Conservation (phyloP, 2,797 vertebrate species). For the Gambusia yucatana region DNA sequence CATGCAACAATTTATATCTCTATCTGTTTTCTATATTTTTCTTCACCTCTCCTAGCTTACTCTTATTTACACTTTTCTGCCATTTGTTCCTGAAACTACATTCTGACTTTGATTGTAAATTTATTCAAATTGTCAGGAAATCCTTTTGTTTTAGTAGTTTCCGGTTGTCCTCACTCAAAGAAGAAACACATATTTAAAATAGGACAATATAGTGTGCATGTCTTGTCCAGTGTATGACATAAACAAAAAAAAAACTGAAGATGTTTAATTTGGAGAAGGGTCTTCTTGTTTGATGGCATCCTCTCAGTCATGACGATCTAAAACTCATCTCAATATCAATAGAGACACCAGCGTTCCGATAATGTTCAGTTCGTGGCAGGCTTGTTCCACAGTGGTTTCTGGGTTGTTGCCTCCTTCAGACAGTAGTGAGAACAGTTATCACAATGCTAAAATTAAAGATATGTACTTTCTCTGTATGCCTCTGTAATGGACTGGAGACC, state of each 20-base stretch:
- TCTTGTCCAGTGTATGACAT: background rate
- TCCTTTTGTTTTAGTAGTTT: background rate
- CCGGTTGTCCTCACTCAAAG: background rate
- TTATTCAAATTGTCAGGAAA: background rate
- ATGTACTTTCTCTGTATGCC: background rate
- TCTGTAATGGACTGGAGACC: background rate
- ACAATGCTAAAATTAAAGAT: background rate
- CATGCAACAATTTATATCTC: conserved; percentile 41
- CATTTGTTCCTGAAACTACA: conserved; percentile 5
- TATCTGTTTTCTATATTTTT: conserved; percentile 9
- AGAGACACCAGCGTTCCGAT: background rate
- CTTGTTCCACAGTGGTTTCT: background rate
- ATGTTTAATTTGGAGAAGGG: background rate
- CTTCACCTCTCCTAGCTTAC: conserved; percentile 34
- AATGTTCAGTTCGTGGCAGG: background rate
- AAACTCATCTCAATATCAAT: background rate
- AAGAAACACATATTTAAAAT: background rate
- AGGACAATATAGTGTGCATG: background rate
- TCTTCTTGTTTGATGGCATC: background rate
- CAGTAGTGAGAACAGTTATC: background rate
- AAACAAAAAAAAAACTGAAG: no score
- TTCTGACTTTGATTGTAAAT: background rate
- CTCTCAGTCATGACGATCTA: background rate
- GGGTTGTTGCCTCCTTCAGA: background rate
- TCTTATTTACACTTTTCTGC: conserved; percentile 46